A percentile compares a stretch with the other conserved stretches of the same genome.
Evolutionary conservation across 2,113 vertebrate species (phyloP).

Genomic region (Mixornis gularis): DNA sequence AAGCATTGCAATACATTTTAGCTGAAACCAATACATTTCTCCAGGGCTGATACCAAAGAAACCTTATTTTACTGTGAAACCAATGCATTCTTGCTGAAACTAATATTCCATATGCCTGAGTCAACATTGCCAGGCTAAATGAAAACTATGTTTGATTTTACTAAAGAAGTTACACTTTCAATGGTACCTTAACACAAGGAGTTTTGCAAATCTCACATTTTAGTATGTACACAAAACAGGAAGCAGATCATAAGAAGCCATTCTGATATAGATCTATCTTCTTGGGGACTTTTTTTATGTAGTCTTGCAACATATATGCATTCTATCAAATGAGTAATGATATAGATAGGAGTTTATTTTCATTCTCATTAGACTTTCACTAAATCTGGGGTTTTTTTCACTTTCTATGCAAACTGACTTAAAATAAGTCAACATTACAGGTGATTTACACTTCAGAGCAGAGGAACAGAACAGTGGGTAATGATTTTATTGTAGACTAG

Average conservation of each 20-base stretch:
- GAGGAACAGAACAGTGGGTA: not conserved
- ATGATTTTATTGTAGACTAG: slow-evolving; percentile 23
- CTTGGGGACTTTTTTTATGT: not conserved
- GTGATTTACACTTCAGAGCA: slow-evolving; percentile 39
- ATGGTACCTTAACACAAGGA: slow-evolving; percentile 25
- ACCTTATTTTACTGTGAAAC: slow-evolving; percentile 57
- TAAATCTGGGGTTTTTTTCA: not conserved
- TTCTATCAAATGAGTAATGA: not conserved
- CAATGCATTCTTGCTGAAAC: slow-evolving; percentile 62
- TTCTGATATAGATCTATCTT: not conserved
- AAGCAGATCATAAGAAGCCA: not conserved
- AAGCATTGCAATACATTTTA: slow-evolving; percentile 69
- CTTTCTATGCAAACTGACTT: slow-evolving; percentile 5
- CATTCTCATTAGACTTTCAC: not conserved
- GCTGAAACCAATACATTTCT: slow-evolving; percentile 71
- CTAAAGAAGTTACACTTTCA: slow-evolving; percentile 44
- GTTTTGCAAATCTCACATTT: slow-evolving; percentile 39
- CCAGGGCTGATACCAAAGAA: slow-evolving; percentile 50
- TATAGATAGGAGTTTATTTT: slow-evolving; percentile 22
- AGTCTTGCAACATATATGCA: not conserved
- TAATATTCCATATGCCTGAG: slow-evolving; percentile 55
- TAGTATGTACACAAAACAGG: slow-evolving; percentile 33
- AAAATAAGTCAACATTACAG: slow-evolving; percentile 12
- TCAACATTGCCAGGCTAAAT: slow-evolving; percentile 44
- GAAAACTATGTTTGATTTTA: slow-evolving; percentile 58